Evolutionary conservation across 2,113 vertebrate species (phyloP).

Genomic region (Pipra filicauda): DNA sequence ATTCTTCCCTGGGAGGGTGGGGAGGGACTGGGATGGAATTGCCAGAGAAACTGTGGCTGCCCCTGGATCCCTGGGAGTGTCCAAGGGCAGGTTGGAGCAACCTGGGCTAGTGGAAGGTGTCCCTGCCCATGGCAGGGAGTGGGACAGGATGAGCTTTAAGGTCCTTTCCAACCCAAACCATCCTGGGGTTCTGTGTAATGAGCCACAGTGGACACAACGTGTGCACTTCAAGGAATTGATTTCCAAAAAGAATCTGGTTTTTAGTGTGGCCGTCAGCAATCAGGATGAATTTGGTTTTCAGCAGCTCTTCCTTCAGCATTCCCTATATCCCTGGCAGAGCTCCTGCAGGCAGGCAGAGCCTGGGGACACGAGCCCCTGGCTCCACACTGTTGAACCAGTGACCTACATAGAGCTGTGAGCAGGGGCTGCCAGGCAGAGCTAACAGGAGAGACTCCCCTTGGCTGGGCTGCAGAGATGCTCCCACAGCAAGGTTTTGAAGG

Average conservation of each 20-base stretch:
- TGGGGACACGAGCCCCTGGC: background rate
- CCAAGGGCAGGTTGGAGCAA: too few relatives aligned
- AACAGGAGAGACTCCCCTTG: rapidly evolving
- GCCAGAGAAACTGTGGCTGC: too few relatives aligned
- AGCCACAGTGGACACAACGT: background rate
- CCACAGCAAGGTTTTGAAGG: background rate
- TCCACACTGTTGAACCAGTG: background rate
- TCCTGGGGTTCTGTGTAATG: background rate
- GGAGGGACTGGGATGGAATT: too few relatives aligned
- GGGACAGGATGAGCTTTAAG: background rate
- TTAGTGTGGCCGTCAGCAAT: background rate
- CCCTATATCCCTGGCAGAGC: background rate
- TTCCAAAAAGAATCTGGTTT: background rate
- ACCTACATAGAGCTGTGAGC: background rate
- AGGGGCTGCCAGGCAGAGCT: background rate
- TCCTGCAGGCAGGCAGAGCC: background rate
- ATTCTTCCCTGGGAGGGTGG: too few relatives aligned
- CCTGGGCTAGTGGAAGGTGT: too few relatives aligned
- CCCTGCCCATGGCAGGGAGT: too few relatives aligned
- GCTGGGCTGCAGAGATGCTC: background rate
- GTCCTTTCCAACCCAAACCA: background rate
- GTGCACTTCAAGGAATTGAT: background rate
- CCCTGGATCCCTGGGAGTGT: too few relatives aligned
- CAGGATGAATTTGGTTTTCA: background rate
- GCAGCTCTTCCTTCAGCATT: background rate